A percentile compares a stretch with the other conserved stretches of the same genome.
Evolutionary conservation across 2,113 vertebrate genomes (phyloP).

Genomic region (Pangasianodon gigas): DNA sequence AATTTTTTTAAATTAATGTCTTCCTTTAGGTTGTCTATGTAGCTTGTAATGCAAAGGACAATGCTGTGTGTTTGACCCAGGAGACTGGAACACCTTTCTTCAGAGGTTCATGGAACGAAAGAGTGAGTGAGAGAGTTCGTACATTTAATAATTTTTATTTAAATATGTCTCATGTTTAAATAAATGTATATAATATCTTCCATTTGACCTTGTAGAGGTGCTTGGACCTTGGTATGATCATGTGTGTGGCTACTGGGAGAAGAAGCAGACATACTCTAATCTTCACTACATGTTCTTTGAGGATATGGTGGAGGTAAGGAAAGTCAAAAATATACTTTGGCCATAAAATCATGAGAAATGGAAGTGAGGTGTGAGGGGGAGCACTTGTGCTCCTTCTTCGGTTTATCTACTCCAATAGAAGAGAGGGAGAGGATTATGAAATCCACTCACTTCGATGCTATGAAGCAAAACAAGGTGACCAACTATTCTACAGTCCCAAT

Average conservation of each 20-base stretch:
- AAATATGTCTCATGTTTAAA: neutral
- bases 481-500: conserved; percentile 61
- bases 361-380: conserved; percentile 59
- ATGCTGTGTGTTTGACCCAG: conserved; percentile 78
- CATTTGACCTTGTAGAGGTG: conserved; percentile 60
- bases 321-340: neutral
- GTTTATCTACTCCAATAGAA: conserved; percentile 62
- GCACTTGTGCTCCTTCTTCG: conserved; percentile 74
- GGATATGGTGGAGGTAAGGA: conserved; percentile 78
- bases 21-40: conserved; percentile 77
- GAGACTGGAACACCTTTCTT: conserved; percentile 77
- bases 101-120: conserved; percentile 76
- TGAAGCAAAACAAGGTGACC: conserved; percentile 70
- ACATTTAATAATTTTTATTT: neutral
- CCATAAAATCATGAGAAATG: neutral
- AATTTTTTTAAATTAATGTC: neutral
- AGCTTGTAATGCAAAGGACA: conserved; percentile 86
- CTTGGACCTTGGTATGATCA: conserved; percentile 82
- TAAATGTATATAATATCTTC: neutral
- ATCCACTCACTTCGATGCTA: conserved; percentile 72
- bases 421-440: conserved; percentile 63
- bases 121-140: conserved; percentile 55
- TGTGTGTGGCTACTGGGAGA: conserved; percentile 79
- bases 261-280: conserved; percentile 69
- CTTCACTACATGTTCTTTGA: conserved; percentile 83